Percentiles rank a stretch among this genome's conserved stretches.
These are phyloP conservation scores for Chiloscyllium punctatum DNA, from an alignment of 2,797 vertebrate species.

Conservation along the genomic window DNA sequence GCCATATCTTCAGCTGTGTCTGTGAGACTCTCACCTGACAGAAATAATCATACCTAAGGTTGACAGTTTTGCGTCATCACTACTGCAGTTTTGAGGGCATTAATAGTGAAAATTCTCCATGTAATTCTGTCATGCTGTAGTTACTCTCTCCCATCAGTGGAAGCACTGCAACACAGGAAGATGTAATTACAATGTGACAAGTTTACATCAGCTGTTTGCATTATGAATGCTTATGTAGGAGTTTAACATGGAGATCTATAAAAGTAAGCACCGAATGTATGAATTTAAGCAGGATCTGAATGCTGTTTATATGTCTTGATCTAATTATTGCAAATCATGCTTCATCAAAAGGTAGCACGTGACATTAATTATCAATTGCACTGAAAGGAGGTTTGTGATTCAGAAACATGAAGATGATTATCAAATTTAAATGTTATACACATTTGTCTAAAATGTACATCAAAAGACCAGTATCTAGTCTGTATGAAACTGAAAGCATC, in stretches of 20 bases:
- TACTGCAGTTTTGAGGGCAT: not conserved
- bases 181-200: not conserved
- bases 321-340: not conserved
- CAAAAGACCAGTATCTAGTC: not conserved
- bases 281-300: not conserved
- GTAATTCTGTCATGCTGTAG: not conserved
- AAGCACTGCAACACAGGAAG: not conserved
- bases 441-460: not conserved
- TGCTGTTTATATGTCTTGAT: not conserved
- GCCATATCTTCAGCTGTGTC: not conserved
- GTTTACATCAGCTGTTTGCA: not conserved
- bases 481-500: too few relatives aligned
- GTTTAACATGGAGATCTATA: not conserved
- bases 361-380: not conserved
- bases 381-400: not conserved
- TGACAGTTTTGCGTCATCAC: not conserved
- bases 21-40: not conserved
- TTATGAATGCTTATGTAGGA: not conserved
- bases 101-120: not conserved
- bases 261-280: not conserved
- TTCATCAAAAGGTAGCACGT: not conserved
- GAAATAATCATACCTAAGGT: not conserved
- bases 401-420: not conserved
- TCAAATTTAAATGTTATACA: not conserved
- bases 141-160: not conserved